Base-by-base conservation (phyloP, 2,797 vertebrate genomes). In the Saxicola maurus region DNA sequence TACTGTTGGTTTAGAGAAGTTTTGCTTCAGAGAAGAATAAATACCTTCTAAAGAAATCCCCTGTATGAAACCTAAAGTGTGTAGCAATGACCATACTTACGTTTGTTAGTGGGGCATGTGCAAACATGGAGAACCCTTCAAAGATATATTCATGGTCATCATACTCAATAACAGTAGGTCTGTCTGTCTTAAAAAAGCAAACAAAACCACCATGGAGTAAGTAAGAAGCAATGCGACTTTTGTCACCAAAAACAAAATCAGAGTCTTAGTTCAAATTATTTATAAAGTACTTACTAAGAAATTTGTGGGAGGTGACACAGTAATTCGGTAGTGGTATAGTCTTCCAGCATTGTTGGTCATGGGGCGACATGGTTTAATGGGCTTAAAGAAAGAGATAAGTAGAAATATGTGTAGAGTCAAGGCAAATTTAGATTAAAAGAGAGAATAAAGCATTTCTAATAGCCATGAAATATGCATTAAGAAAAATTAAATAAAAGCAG, bases 141-240 rank as follows among this genome's bases (percentile, higher is more conserved):
- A 99, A 99, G 94, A 99, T 98, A 82, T 99, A 99, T 93, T 99
- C 99, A 10, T 99, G 99, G 96, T 99, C 99, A 49, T 99, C 99
- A 30, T 99, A 99, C 89, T 99, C 99, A 62, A 99, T 98, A 93
- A 99, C 99, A 6, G 99, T 99, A 30, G 99, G 99, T 80, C 99
- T 96, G 95, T 99, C 99, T 2, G 99, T 99, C 99, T 99, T 94
- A 91, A 95, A 83, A 75, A 95, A 86, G 83, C 18, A 96, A 96
- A 93, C 35, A 93, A 90, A 89, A 67, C 10, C 72, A 94, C 12
- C 38, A 82, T 0, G 0, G 35, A 85, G n/a, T 85, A 68, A 94
- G 71, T 16, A 66, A 86, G 43, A 38, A 35, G 18, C 19, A 73
- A 27, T 42, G 55, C 0, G 3, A 49, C n/a, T 65, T 24, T 5